Evolutionary conservation across 2,113 vertebrate genomes (phyloP).

Genomic region (Ramphastos sulfuratus): DNA sequence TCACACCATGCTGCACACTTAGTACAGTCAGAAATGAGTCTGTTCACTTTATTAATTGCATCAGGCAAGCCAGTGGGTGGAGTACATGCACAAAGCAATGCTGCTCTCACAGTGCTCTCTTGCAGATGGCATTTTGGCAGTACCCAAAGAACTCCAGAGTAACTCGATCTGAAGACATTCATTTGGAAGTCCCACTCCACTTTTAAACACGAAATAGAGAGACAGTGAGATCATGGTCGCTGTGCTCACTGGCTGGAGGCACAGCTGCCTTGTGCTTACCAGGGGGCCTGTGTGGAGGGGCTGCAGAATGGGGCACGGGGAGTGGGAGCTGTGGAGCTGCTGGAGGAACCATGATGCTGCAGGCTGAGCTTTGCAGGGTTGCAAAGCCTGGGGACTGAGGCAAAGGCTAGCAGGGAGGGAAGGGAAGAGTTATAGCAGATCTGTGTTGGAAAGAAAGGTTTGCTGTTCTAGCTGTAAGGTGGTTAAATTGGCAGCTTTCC

Average conservation of each 20-base stretch:
- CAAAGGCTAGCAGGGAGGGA: no score
- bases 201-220: conserved; percentile 57
- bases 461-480: background rate
- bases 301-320: fast-evolving
- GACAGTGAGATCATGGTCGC: conserved; percentile 30
- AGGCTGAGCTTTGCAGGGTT: background rate
- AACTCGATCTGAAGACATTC: conserved; percentile 34
- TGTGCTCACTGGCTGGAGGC: fast-evolving
- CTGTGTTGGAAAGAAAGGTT: background rate
- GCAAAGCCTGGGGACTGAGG: background rate
- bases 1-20: background rate
- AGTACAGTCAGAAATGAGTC: background rate
- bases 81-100: background rate
- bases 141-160: background rate
- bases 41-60: background rate
- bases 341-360: background rate
- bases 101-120: fast-evolving
- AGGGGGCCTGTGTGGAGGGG: fast-evolving
- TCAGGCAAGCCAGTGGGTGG: fast-evolving
- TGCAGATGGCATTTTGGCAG: background rate
- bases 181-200: background rate
- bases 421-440: background rate
- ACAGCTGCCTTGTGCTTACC: background rate
- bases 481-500: background rate
- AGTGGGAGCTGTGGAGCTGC: background rate